Conservation (phyloP, 2,797 vertebrate genomes). For the Ciconia nigra region DNA sequence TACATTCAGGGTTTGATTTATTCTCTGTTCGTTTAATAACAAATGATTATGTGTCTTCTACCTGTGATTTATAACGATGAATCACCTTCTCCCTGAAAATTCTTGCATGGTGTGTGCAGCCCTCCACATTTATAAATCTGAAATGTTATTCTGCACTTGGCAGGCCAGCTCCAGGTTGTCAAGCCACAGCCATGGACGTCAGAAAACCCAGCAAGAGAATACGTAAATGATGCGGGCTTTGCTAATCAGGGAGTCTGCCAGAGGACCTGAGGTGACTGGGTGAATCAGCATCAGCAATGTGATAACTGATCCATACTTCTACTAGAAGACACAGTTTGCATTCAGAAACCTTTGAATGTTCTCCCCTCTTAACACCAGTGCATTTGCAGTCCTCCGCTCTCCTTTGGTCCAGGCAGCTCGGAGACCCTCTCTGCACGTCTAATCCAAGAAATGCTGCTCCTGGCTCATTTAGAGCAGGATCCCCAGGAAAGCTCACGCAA, state of each 20-base stretch:
- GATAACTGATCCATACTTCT: not conserved
- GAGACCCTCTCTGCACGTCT: not conserved
- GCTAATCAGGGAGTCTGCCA: not conserved
- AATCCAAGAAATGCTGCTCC: not conserved
- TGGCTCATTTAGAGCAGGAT: rapidly evolving
- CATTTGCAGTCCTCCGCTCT: rapidly evolving
- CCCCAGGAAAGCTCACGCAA: too few relatives aligned
- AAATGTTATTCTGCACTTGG: not conserved
- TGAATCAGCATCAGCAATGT: not conserved
- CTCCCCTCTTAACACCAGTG: too few relatives aligned
- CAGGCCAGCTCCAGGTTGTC: not conserved
- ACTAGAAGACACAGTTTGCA: too few relatives aligned
- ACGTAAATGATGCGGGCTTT: not conserved
- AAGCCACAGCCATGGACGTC: rapidly evolving
- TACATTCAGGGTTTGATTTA: not conserved
- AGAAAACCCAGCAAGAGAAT: not conserved
- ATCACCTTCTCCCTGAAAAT: not conserved
- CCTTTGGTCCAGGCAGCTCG: rapidly evolving
- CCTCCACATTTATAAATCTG: not conserved
- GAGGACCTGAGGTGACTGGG: not conserved
- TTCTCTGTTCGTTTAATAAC: not conserved
- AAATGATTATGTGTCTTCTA: conserved; percentile 36
- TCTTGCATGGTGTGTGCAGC: not conserved
- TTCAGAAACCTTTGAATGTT: not conserved
- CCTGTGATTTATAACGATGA: not conserved